A percentile compares a stretch with the other conserved stretches of the same genome.
phyloP scores from a whole-genome alignment of 53 echinoderm and acorn worm species.

The Echinarachnius parma region DNA sequence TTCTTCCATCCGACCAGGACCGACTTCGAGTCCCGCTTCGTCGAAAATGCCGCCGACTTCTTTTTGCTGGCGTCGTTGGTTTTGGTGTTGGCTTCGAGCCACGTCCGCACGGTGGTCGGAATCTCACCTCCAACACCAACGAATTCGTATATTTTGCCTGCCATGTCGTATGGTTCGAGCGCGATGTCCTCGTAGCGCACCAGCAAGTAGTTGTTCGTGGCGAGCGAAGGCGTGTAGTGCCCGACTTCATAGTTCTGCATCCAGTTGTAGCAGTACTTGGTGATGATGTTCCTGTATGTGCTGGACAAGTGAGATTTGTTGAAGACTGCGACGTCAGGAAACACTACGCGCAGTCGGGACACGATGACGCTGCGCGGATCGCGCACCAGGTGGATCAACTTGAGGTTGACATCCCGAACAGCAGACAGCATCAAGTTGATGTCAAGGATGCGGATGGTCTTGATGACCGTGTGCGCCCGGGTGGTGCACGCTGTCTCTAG shows the following conservation, averaged over 20 bases:
- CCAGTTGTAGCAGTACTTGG: conserved; percentile 60
- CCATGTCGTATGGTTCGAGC: conserved; percentile 19
- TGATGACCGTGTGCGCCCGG: conserved; percentile 51
- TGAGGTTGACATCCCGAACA: conserved; percentile 56
- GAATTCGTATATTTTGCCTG: conserved; percentile 35
- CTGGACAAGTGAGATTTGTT: conserved; percentile 38
- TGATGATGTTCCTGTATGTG: conserved; percentile 44
- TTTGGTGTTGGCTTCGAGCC: conserved; percentile 55
- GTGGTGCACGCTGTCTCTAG: conserved; percentile 42
- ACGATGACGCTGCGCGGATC: conserved; percentile 83
- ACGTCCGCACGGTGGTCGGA: conserved; percentile 37
- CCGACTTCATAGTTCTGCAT: conserved; percentile 56
- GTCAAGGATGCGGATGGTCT: conserved; percentile 72
- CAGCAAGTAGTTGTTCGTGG: conserved; percentile 48
- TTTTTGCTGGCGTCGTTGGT: conserved; percentile 44
- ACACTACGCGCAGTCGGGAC: conserved; percentile 56
- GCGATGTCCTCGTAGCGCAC: conserved; percentile 68
- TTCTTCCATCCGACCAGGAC: conserved; percentile 63
- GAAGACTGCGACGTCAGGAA: conserved; percentile 21
- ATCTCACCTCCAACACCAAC: conserved; percentile 43
- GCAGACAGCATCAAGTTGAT: conserved; percentile 54
- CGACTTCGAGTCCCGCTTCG: conserved; percentile 47
- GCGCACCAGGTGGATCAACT: conserved; percentile 82
- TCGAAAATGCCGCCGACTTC: conserved; percentile 44
- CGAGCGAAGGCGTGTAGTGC: conserved; percentile 28